phyloP scores from a whole-genome alignment of 2,888 invertebrate species.

The Lottia gigantea region DNA sequence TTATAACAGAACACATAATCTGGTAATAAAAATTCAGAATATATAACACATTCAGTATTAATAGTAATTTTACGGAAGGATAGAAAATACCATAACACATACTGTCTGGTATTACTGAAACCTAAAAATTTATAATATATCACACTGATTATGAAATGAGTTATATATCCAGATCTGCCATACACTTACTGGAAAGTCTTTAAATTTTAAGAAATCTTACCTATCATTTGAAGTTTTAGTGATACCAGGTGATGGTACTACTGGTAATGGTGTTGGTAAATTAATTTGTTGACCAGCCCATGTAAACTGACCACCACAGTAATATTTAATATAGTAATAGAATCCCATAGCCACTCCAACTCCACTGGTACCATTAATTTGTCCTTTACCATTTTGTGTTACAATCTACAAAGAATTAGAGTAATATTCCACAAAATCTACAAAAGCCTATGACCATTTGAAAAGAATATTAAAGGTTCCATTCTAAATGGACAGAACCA shows the following conservation, averaged over 20 bases:
- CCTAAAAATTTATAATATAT: conserved; percentile 71
- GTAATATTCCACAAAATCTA: neutral
- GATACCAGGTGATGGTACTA: conserved; percentile 39
- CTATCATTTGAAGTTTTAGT: conserved; percentile 39
- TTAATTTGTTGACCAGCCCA: conserved; percentile 81
- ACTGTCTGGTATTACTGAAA: conserved; percentile 96
- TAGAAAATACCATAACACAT: no score
- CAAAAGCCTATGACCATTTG: no score
- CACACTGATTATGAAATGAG: no score
- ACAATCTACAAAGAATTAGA: conserved; percentile 24
- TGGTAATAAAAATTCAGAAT: no score
- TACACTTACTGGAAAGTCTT: no score
- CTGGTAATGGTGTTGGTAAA: conserved; percentile 59
- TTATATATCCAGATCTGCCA: no score
- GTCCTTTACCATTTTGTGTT: conserved; percentile 39
- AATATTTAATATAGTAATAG: conserved; percentile 85
- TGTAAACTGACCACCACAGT: conserved; percentile 83
- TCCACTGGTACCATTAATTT: conserved; percentile 75
- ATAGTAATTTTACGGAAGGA: no score
- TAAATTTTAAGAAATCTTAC: neutral
- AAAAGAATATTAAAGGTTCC: no score
- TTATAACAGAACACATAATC: no score
- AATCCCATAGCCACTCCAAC: conserved; percentile 88
- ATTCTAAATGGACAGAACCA: no score
- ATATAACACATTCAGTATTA: no score